Base-by-base conservation (phyloP, 2,797 vertebrate genomes). In the Sandelia bainsii region DNA sequence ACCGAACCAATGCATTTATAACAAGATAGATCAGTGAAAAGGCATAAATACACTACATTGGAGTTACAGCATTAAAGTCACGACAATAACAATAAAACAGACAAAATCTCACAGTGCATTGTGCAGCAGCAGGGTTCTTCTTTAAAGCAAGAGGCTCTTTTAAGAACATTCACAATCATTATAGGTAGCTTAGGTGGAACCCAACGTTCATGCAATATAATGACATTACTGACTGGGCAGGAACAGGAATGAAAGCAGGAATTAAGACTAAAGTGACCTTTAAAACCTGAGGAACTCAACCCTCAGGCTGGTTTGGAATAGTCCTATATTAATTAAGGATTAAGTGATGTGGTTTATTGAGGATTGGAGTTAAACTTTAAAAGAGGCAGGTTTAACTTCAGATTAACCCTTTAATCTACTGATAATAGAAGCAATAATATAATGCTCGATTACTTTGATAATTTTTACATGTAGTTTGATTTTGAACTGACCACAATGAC, bases 81-180 rank as follows among this genome's bases (percentile, higher is more conserved):
- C 56, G 54, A 71, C 32, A 78, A 62, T 11, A 57, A 59, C 17
- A 69, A 62, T 40, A 50, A 52, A 75, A 22, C 49, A 34, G 37
- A 45, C 5, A 6, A 51, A 60, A 58, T 79, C 34, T 86, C 60
- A 76, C 72, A 86, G 85, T 87, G 72, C 75, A 72, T 74, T 74
- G 58, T 62, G 76, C 75, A 86, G 77, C 73, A 84, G 77, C 86
- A 85, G 44, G 29, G 7, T 39, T 66, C 65, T 40, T 58, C 17
- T 64, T 45, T 68, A 72, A 68, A 27, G 48, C 61, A 52, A 61
- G 22, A 66, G 17, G 53, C 54, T 70, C 23, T 71, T 56, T 42
- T 46, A 64, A 22, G 25, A 69, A 77, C 52, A 69, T 83, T 86
- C 75, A 86, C 70, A 63, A 59, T 80, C 40, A 69, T 72, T 25